These are phyloP conservation scores for Neodiprion lecontei DNA, from an alignment of 1,140 invertebrate species.

Conservation along the genomic window DNA sequence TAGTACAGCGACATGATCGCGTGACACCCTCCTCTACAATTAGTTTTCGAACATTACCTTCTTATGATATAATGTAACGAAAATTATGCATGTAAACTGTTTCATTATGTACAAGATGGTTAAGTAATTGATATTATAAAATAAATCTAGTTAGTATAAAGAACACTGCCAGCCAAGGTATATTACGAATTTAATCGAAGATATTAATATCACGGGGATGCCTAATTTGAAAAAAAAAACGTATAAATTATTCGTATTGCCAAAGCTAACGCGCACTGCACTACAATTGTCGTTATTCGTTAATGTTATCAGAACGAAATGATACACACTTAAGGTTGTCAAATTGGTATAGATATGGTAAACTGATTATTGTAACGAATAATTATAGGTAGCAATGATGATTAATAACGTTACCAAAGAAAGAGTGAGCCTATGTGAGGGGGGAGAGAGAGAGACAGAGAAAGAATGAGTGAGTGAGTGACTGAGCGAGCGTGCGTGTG, in stretches of 20 bases:
- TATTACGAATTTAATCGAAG: slow-evolving; percentile 48
- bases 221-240: background rate
- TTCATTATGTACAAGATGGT: slow-evolving; percentile 40
- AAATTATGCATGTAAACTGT: background rate
- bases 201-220: background rate
- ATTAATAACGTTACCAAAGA: too few relatives aligned
- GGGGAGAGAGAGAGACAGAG: too few relatives aligned
- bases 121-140: slow-evolving; percentile 32
- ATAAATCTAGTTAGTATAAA: slow-evolving; percentile 41
- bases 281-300: background rate
- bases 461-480: too few relatives aligned
- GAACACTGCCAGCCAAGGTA: slow-evolving; percentile 52
- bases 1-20: slow-evolving; percentile 19
- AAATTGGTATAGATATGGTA: background rate
- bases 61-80: too few relatives aligned
- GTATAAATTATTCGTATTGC: background rate
- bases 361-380: background rate
- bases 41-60: slow-evolving; percentile 15
- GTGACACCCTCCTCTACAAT: slow-evolving; percentile 11
- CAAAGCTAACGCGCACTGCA: background rate
- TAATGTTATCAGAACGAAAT: background rate
- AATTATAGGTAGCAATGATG: background rate
- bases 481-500: too few relatives aligned
- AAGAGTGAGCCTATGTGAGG: too few relatives aligned
- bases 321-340: background rate